Evolutionary conservation across 2,888 invertebrate species (phyloP), one percentile per base, ranked within the genome.

Genomic region (Melanargia galathea): DNA sequence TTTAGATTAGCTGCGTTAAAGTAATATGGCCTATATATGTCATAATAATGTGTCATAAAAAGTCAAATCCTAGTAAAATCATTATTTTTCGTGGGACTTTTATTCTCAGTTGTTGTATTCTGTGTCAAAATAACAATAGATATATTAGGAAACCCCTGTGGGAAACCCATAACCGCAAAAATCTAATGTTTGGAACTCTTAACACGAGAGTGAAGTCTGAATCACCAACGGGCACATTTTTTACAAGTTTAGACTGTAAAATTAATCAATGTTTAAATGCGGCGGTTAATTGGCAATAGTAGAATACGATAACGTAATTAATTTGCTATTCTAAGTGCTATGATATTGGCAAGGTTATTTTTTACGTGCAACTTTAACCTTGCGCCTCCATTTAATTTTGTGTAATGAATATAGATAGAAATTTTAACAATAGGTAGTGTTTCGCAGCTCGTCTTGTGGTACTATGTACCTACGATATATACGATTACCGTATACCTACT

Each of bases 321-420:
- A 62, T 62, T 65, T 49, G 65, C 22, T 59, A 59, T 65, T 62
- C 56, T 60, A 66, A 60, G 55, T 52, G 60, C 45, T 55, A 63
- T 58, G 58, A 63, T 61, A 63, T 63, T 66, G 52, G 60, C 66
- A 66, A 66, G 66, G 66, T 63, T 66, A 56, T 65, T 65, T 65
- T 62, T 65, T 65, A 61, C 58, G 13, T 24, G 40, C 76, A 76
- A 80, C 80, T 80, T 72, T 75, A 78, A 72, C 74, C 77, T 75
- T 75, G 76, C 54, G 43, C 63, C 59, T 55, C 57, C 57, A 63
- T 63, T 63, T 16, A 18, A 45, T 45, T 56, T 13, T 24, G 55
- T 40, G 7, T 40, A 52, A 16, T 8, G 8, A 18, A 20, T n/a
- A 22, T 18, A 33, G 58, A 33, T 48, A 58, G 20, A 46, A 46